A percentile compares a stretch with the other conserved stretches of the same genome.
These are phyloP conservation scores for Parazoanthus swiftii DNA, from an alignment of 92 coral and sea anemone genomes.

Conservation along the genomic window DNA sequence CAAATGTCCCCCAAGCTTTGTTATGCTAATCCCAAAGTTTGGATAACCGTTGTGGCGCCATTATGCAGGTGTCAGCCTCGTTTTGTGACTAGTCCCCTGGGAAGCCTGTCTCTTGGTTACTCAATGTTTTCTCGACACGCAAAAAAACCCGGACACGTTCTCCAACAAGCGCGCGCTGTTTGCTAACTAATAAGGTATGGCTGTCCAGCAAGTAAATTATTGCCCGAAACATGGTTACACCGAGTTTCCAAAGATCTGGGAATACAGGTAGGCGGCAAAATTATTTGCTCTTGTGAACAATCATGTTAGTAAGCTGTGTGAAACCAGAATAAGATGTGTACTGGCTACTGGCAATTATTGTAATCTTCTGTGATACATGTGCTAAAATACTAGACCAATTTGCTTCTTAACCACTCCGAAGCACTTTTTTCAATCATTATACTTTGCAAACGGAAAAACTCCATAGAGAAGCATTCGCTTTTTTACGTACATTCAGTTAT, in stretches of 20 bases:
- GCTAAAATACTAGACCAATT: too few species aligned
- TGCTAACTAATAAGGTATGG: background rate
- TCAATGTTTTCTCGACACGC: background rate
- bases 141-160: background rate
- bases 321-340: too few species aligned
- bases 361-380: too few species aligned
- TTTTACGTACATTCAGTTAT: background rate
- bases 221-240: conserved; percentile 2
- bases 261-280: background rate
- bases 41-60: background rate
- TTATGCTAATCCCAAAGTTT: conserved; percentile 21
- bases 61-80: conserved; percentile 10
- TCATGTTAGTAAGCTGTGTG: background rate
- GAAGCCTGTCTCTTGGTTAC: conserved; percentile 36
- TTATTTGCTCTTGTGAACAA: background rate
- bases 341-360: too few species aligned
- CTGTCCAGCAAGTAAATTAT: background rate
- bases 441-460: background rate
- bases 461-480: background rate
- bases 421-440: background rate
- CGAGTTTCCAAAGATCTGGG: conserved; percentile 15
- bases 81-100: conserved; percentile 22
- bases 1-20: conserved; percentile 1
- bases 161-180: background rate
- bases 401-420: background rate